Conservation (phyloP, 2,888 invertebrate genomes). For the Agrotis ipsilon region DNA sequence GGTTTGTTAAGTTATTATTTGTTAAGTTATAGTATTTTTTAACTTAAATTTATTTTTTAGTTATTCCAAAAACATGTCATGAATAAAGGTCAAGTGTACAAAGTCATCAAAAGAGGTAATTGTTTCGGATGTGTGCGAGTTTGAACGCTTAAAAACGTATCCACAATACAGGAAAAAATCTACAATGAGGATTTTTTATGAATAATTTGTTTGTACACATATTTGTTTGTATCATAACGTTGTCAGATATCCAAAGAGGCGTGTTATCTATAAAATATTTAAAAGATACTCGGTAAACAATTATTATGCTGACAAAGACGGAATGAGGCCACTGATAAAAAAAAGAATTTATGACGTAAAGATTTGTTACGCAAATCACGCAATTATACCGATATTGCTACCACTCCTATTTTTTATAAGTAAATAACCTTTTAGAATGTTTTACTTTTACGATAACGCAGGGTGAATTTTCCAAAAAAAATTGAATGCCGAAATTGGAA, state of each 20-base stretch:
- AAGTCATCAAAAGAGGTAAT: too few relatives aligned
- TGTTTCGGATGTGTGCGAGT: too few relatives aligned
- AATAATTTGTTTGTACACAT: too few relatives aligned
- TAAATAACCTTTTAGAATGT: too few relatives aligned
- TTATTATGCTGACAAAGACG: background rate
- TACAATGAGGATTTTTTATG: too few relatives aligned
- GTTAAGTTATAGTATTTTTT: background rate
- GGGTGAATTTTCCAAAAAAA: too few relatives aligned
- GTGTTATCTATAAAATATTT: constrained; percentile 1
- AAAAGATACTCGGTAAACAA: background rate
- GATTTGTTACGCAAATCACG: background rate
- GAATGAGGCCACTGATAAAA: constrained; percentile 3
- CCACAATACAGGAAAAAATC: too few relatives aligned
- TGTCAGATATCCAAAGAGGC: background rate
- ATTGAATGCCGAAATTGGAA: too few relatives aligned
- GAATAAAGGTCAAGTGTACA: background rate
- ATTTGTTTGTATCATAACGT: background rate
- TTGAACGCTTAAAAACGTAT: too few relatives aligned
- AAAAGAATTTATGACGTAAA: background rate
- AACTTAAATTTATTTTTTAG: too few relatives aligned
- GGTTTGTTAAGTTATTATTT: too few relatives aligned
- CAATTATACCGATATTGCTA: background rate
- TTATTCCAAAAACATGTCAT: background rate
- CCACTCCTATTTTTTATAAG: background rate
- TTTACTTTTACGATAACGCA: too few relatives aligned